Evolutionary conservation across 2,113 vertebrate species (phyloP), one percentile per base, ranked within the genome.

Genomic region (Tretioscincus oriximinensis): DNA sequence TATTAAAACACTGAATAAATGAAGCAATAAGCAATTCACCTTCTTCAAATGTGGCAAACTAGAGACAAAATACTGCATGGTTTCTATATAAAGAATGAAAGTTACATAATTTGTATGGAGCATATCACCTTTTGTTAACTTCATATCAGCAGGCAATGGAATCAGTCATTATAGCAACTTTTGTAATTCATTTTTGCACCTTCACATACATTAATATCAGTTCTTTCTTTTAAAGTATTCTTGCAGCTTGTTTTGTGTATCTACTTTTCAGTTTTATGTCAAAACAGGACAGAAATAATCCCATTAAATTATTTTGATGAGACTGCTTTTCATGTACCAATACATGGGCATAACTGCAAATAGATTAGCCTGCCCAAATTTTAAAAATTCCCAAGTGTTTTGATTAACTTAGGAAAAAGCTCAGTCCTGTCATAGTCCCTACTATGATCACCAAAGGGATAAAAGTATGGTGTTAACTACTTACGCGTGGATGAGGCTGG

Each of bases 401-500:
- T 69, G 29, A 24, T 29, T 24, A 78, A 10, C 12, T 20, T 31
- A 16, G 22, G 35, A 29, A 60, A 76, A 45, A 45, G 7, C 8
- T 26, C 54, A 41, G 26, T n/a, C 31, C 22, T 61, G 16, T 79
- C 9, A 26, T 9, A 12, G 22, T 5, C 18, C 4, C 65, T 81
- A 75, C 80, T 72, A 70, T 72, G 70, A 0, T 71, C 21, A 16
- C 49, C 68, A 35, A 72, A 24, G n/a, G 4, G 69, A 26, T 45
- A 78, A n/a, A 67, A 82, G 70, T 11, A 22, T 4, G 20, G 20
- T 21, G 22, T 76, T 81, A 7, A 1, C 81, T 28, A 96, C 98
- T 96, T 94, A 99, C 98, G 98, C 98, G 76, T 99, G 98, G 78
- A 99, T 99, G 83, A 99, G 94, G 88, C 98, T 98, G 90, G 97